Conservation (phyloP, 2,797 vertebrate species). For the Argya squamiceps region DNA sequence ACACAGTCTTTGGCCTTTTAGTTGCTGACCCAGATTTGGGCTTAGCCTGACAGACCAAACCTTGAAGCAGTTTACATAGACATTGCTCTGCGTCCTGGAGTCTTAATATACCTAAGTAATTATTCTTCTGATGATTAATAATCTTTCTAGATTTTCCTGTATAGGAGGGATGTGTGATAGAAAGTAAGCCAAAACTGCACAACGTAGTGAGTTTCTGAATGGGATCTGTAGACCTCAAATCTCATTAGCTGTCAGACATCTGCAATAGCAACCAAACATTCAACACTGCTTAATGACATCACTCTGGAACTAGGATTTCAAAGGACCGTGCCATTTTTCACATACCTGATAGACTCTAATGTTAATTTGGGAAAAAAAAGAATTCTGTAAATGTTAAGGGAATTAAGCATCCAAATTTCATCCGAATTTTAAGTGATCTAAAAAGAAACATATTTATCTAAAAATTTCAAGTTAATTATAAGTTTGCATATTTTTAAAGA, state of each 20-base stretch:
- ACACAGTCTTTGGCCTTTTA: background rate
- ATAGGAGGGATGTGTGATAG: fast-evolving
- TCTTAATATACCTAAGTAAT: background rate
- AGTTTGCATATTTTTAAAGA: background rate
- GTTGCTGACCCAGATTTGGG: background rate
- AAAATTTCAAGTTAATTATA: background rate
- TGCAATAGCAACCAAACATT: background rate
- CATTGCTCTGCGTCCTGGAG: background rate
- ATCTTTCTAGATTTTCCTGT: background rate
- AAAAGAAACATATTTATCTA: background rate
- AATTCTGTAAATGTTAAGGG: background rate
- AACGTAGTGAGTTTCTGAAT: background rate
- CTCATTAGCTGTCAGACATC: background rate
- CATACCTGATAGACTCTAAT: background rate
- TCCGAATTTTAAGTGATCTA: background rate
- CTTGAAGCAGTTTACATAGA: background rate
- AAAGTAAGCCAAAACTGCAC: background rate
- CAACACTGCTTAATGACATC: background rate
- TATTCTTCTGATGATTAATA: background rate
- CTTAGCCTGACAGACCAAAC: background rate
- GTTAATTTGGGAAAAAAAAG: background rate
- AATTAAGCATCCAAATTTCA: background rate
- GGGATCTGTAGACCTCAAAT: background rate
- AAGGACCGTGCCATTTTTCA: background rate
- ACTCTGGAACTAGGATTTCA: background rate